phyloP scores from a whole-genome alignment of 2,113 vertebrate genomes.

The Eolophus roseicapilla region DNA sequence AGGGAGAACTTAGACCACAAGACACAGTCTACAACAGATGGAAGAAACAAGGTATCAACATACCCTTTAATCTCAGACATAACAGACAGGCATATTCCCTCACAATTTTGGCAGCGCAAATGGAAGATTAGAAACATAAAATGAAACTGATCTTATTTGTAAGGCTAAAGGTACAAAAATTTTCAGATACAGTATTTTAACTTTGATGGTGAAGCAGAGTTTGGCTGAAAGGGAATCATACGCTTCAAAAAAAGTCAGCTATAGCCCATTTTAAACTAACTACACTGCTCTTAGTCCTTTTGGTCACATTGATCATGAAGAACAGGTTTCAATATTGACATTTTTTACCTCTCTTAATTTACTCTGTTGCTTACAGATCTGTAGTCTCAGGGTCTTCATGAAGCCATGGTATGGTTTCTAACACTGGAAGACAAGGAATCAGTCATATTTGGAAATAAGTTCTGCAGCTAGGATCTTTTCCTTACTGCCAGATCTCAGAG shows the following conservation, averaged over 20 bases:
- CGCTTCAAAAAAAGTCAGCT: background rate
- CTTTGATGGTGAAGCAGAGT: background rate
- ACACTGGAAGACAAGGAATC: background rate
- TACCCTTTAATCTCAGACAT: background rate
- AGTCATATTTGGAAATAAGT: background rate
- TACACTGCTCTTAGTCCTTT: background rate
- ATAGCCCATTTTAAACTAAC: background rate
- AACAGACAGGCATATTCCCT: background rate
- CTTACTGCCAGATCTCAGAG: background rate
- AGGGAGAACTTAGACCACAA: background rate
- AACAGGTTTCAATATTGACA: background rate
- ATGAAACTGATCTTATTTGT: background rate
- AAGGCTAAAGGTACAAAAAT: background rate
- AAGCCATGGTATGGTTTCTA: background rate
- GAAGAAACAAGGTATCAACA: background rate
- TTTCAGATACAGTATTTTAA: background rate
- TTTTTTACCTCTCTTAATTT: background rate
- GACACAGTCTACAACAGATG: background rate
- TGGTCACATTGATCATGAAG: background rate
- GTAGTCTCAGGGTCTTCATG: background rate
- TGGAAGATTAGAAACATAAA: background rate
- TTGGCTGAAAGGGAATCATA: background rate
- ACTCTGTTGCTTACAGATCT: background rate
- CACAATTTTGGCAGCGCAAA: accelerated
- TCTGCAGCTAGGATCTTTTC: background rate